These are phyloP conservation scores for Lamellibrachia columna DNA, from an alignment of 2,888 invertebrate genomes.

Conservation along the genomic window DNA sequence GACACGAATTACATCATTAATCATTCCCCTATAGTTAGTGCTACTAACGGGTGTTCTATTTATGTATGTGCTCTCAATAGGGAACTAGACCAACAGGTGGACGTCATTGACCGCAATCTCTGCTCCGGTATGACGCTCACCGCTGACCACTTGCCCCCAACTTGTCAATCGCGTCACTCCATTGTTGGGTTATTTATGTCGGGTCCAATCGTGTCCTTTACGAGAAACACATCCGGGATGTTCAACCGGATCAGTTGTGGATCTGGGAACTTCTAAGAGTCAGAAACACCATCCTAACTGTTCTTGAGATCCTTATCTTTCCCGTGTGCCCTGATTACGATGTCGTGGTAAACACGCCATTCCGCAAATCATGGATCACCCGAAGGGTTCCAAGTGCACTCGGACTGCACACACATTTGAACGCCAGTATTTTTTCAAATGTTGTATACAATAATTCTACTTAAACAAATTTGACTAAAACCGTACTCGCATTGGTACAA, in stretches of 20 bases:
- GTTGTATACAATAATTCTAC: neutral
- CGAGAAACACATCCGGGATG: neutral
- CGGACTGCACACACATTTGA: neutral
- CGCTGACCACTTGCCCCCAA: neutral
- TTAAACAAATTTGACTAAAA: neutral
- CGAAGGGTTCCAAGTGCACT: neutral
- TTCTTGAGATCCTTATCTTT: neutral
- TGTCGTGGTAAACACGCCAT: neutral
- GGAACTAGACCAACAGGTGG: too few relatives aligned
- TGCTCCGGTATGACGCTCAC: neutral
- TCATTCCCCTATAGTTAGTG: too few relatives aligned
- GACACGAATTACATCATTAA: too few relatives aligned
- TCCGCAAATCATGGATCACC: neutral
- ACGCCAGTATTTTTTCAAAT: neutral
- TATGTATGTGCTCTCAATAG: too few relatives aligned
- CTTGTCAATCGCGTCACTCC: neutral
- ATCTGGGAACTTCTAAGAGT: neutral
- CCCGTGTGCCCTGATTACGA: neutral
- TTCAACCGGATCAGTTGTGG: neutral
- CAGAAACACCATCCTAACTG: neutral
- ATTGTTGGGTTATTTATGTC: neutral
- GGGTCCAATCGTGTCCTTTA: neutral
- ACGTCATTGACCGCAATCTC: too few relatives aligned
- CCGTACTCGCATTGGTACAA: neutral
- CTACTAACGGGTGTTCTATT: too few relatives aligned